Evolutionary conservation across 1,140 invertebrate species (phyloP).

Genomic region (Lineus longissimus): DNA sequence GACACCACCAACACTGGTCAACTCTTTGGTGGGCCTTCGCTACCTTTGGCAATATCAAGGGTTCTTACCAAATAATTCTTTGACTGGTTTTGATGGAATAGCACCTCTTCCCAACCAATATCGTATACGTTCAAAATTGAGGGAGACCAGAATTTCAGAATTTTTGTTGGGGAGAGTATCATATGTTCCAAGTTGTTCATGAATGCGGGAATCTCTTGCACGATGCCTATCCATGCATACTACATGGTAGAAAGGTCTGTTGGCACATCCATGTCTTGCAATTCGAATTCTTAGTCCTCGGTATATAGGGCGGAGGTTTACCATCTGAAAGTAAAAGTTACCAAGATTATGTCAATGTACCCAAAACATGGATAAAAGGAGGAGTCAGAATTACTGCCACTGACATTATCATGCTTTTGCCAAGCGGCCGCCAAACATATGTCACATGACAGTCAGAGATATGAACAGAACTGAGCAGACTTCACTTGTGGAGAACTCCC

Average conservation of each 20-base stretch:
- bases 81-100: background rate
- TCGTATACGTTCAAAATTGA: conserved; percentile 1
- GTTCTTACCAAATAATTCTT: conserved; percentile 4
- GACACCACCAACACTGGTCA: background rate
- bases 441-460: too few relatives aligned
- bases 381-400: too few relatives aligned
- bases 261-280: background rate
- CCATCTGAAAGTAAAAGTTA: too few relatives aligned
- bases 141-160: background rate
- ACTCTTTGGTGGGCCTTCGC: background rate
- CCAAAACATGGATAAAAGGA: too few relatives aligned
- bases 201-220: background rate
- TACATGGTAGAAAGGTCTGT: background rate
- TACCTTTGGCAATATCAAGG: background rate
- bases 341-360: too few relatives aligned
- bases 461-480: too few relatives aligned
- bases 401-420: too few relatives aligned
- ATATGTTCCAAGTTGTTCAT: background rate
- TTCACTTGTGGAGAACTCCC: too few relatives aligned
- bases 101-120: background rate
- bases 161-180: background rate
- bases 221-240: background rate
- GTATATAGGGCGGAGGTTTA: background rate
- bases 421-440: too few relatives aligned
- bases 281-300: background rate